Percentiles rank a stretch among this genome's conserved stretches.
Evolutionary conservation across 2,797 vertebrate species (phyloP).

Genomic region (Sebastes baramenuke): DNA sequence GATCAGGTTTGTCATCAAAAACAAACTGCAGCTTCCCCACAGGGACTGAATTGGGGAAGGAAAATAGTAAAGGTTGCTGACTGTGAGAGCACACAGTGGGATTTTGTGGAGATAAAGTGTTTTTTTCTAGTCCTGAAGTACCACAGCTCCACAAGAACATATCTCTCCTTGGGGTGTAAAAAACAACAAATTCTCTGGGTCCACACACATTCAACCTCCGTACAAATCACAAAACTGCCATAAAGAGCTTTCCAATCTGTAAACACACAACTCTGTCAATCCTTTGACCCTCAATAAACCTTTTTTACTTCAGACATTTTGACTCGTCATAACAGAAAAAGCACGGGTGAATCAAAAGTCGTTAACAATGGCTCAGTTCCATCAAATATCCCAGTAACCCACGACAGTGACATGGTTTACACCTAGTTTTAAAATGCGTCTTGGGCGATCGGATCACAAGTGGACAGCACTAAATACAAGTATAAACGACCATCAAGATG

Average conservation of each 20-base stretch:
- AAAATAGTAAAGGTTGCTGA: background rate
- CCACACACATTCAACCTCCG: background rate
- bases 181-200: background rate
- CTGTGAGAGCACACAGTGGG: conserved; percentile 10
- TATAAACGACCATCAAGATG: background rate
- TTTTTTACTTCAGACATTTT: background rate
- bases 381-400: background rate
- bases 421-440: background rate
- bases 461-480: background rate
- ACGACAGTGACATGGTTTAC: background rate
- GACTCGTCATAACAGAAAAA: background rate
- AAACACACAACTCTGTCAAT: background rate
- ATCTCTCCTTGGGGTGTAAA: background rate
- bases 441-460: background rate
- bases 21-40: conserved; percentile 4
- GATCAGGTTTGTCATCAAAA: conserved; percentile 34
- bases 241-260: background rate
- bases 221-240: background rate
- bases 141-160: background rate
- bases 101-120: conserved; percentile 11
- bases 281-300: background rate
- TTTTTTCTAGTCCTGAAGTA: conserved; percentile 4
- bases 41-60: background rate
- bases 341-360: background rate
- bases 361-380: background rate